phyloP scores from a whole-genome alignment of 2,888 invertebrate genomes.

The Neoascia interrupta region DNA sequence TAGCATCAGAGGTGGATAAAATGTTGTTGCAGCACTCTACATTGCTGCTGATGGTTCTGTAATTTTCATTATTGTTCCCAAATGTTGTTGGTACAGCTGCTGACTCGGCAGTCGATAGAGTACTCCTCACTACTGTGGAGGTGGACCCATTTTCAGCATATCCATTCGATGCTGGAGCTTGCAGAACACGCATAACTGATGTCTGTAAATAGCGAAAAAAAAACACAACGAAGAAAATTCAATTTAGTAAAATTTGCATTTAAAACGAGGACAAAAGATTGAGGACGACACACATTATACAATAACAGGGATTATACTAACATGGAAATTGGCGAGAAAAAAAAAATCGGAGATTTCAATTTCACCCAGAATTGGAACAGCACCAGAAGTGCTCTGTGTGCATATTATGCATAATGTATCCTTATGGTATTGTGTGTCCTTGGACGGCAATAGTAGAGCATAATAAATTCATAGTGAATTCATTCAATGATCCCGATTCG shows the following conservation, averaged over 20 bases:
- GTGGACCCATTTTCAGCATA: slow-evolving; percentile 55
- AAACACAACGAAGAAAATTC: slow-evolving; percentile 4
- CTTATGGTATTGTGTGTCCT: too few relatives aligned
- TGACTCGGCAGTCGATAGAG: slow-evolving; percentile 9
- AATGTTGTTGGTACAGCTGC: slow-evolving; percentile 29
- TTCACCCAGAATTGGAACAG: slow-evolving; percentile 22
- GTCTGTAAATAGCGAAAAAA: slow-evolving; percentile 19
- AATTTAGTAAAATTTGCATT: slow-evolving; percentile 50
- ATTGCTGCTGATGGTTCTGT: slow-evolving; percentile 43
- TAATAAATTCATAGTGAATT: too few relatives aligned
- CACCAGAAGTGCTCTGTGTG: slow-evolving; percentile 1
- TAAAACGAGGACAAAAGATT: slow-evolving; percentile 25
- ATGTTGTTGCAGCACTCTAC: slow-evolving; percentile 34
- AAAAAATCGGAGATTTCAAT: slow-evolving; percentile 5
- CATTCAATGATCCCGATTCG: too few relatives aligned
- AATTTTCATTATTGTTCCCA: slow-evolving; percentile 62
- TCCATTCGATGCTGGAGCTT: slow-evolving; percentile 57
- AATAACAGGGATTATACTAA: too few relatives aligned
- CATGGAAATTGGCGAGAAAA: background rate
- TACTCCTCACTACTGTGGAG: slow-evolving; percentile 10
- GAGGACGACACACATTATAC: too few relatives aligned
- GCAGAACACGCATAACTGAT: slow-evolving; percentile 65
- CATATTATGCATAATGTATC: background rate
- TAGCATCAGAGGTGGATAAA: slow-evolving; percentile 12
- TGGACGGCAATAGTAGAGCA: too few relatives aligned